Evolutionary conservation across 1,140 invertebrate species (phyloP).

Genomic region (Agraylea sexmaculata): DNA sequence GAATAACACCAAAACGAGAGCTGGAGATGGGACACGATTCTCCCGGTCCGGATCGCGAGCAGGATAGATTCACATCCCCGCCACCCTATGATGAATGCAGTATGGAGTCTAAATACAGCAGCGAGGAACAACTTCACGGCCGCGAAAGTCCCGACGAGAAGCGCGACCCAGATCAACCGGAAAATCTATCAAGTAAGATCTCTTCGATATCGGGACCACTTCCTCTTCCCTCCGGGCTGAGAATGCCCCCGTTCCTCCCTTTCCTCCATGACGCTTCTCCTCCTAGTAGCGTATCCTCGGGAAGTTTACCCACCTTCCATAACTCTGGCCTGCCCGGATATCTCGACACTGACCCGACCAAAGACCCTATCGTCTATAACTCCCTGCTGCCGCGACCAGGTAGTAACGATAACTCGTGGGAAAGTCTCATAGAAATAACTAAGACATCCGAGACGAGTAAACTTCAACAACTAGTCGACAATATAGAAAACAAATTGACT

Average conservation of each 20-base stretch:
- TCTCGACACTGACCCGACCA: slow-evolving; percentile 49
- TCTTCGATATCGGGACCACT: slow-evolving; percentile 47
- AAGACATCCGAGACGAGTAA: slow-evolving; percentile 92
- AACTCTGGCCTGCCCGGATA: slow-evolving; percentile 29
- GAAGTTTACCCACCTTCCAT: slow-evolving; percentile 44
- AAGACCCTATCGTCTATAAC: slow-evolving; percentile 51
- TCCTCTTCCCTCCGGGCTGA: slow-evolving; percentile 46
- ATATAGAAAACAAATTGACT: slow-evolving; percentile 89
- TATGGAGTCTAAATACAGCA: slow-evolving; percentile 59
- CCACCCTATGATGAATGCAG: slow-evolving; percentile 62
- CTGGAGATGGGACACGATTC: slow-evolving; percentile 47
- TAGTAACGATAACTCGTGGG: slow-evolving; percentile 92
- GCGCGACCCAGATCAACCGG: slow-evolving; percentile 63
- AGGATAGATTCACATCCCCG: slow-evolving; percentile 45
- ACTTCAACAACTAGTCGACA: slow-evolving; percentile 89
- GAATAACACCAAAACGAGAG: slow-evolving; percentile 52
- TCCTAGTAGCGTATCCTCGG: slow-evolving; percentile 55
- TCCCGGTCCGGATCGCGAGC: slow-evolving; percentile 45
- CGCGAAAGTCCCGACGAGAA: slow-evolving; percentile 48
- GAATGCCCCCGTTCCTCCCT: slow-evolving; percentile 48
- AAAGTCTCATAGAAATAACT: slow-evolving; percentile 90
- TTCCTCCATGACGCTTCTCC: slow-evolving; percentile 48
- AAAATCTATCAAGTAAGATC: slow-evolving; percentile 65
- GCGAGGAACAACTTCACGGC: slow-evolving; percentile 50
- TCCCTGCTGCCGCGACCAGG: slow-evolving; percentile 74